A percentile compares a stretch with the other conserved stretches of the same genome.
Evolutionary conservation across 2,888 invertebrate species (phyloP).

Genomic region (Leuctra nigra): DNA sequence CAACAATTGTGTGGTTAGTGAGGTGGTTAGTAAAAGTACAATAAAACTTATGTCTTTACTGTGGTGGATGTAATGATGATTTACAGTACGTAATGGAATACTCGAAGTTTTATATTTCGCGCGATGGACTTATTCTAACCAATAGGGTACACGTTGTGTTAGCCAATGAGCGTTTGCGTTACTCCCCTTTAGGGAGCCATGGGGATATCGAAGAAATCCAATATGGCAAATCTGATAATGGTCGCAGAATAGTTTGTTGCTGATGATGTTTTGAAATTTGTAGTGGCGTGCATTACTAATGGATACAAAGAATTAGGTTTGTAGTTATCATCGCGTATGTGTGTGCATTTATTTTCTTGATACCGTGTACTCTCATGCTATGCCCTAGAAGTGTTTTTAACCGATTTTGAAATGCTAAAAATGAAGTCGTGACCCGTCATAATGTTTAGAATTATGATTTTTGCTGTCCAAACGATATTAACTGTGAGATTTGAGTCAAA

Average conservation of each 20-base stretch:
- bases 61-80: too few relatives aligned
- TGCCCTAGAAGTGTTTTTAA: neutral
- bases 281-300: constrained; percentile 20
- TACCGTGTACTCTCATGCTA: neutral
- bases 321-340: constrained; percentile 10
- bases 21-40: too few relatives aligned
- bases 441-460: too few relatives aligned
- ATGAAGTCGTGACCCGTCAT: too few relatives aligned
- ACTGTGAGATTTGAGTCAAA: too few relatives aligned
- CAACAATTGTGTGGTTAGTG: too few relatives aligned
- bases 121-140: neutral
- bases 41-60: too few relatives aligned
- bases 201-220: constrained; percentile 18
- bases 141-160: neutral
- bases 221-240: constrained; percentile 24
- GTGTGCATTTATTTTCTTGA: too few relatives aligned
- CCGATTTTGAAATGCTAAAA: too few relatives aligned
- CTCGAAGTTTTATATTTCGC: constrained; percentile 7
- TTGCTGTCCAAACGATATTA: too few relatives aligned
- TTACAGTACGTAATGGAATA: too few relatives aligned
- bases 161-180: constrained; percentile 2
- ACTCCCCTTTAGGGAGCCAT: neutral
- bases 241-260: constrained; percentile 16
- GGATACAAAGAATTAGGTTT: constrained; percentile 22
- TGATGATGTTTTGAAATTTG: constrained; percentile 24